Evolutionary conservation across 92 coral and sea anemone genomes (phyloP).

Genomic region (Pocillopora meandrina): DNA sequence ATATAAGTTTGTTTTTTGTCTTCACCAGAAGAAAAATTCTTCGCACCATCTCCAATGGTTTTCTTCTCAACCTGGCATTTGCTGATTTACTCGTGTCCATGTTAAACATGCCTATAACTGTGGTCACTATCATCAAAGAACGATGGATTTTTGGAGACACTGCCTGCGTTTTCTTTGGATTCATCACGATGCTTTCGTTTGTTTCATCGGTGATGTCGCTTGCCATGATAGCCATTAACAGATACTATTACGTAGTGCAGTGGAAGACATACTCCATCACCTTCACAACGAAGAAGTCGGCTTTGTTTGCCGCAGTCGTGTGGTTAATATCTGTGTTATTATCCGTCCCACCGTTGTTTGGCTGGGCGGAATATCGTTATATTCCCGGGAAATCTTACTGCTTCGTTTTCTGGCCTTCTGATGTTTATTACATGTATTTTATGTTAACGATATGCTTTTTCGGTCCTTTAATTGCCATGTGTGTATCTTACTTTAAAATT

Average conservation of each 20-base stretch:
- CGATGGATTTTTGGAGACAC: conserved; percentile 68
- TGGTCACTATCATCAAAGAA: conserved; percentile 52
- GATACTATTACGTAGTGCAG: conserved; percentile 80
- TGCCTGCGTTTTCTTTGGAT: conserved; percentile 77
- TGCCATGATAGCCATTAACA: conserved; percentile 85
- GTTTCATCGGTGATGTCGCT: conserved; percentile 86
- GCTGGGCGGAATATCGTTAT: conserved; percentile 81
- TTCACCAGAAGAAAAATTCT: conserved; percentile 54
- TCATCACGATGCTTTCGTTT: conserved; percentile 79
- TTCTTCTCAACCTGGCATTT: conserved; percentile 82
- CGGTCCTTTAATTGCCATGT: conserved; percentile 78
- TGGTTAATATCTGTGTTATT: conserved; percentile 75
- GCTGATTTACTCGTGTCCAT: conserved; percentile 87
- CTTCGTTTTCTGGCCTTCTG: conserved; percentile 82
- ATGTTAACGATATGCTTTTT: conserved; percentile 81
- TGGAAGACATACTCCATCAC: conserved; percentile 72
- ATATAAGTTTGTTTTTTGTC: conserved; percentile 65
- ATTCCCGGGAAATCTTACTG: conserved; percentile 85
- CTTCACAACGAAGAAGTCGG: conserved; percentile 49
- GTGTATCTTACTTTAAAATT: conserved; percentile 71
- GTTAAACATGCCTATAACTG: conserved; percentile 92
- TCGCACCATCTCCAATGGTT: conserved; percentile 73
- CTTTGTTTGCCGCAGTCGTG: conserved; percentile 43
- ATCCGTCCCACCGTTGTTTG: conserved; percentile 79
- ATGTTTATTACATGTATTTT: conserved; percentile 80